A percentile compares a stretch with the other conserved stretches of the same genome.
These are phyloP conservation scores for Bombus pascuorum DNA, from an alignment of 1,140 invertebrate genomes.

Conservation along the genomic window DNA sequence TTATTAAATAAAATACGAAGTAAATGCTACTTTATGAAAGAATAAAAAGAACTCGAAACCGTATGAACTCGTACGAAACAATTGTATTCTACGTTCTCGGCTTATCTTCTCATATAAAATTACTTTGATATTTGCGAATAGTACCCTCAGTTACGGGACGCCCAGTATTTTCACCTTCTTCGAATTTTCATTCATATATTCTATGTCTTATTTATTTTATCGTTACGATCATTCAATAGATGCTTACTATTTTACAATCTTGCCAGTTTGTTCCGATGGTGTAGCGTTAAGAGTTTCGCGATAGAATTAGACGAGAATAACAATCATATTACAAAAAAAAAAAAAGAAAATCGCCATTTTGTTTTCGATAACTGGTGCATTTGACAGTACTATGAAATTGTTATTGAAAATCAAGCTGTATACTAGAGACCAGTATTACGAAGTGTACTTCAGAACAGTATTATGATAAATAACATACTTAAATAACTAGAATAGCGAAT, in stretches of 20 bases:
- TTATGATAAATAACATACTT: slow-evolving; percentile 71
- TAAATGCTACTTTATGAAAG: not conserved
- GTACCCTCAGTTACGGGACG: not conserved
- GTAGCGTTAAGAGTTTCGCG: slow-evolving; percentile 10
- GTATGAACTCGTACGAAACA: not conserved
- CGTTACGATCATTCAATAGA: slow-evolving; percentile 44
- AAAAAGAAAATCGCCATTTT: not conserved
- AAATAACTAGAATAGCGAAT: slow-evolving; percentile 43
- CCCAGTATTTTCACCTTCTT: not conserved
- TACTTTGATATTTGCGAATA: not conserved
- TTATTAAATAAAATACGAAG: not conserved
- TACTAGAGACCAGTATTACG: slow-evolving; percentile 80
- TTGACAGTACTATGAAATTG: slow-evolving; percentile 18
- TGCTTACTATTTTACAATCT: slow-evolving; percentile 48
- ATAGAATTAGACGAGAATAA: slow-evolving; percentile 29
- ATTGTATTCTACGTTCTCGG: not conserved
- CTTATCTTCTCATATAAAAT: not conserved
- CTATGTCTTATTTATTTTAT: slow-evolving; percentile 65
- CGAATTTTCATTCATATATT: slow-evolving; percentile 22
- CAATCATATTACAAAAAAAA: not conserved
- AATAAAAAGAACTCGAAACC: not conserved
- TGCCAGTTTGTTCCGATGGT: slow-evolving; percentile 48
- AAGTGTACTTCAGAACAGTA: slow-evolving; percentile 79
- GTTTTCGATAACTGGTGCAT: slow-evolving; percentile 27
- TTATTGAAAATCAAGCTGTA: slow-evolving; percentile 41